Conservation (phyloP, 2,888 invertebrate species). For the Aricia artaxerxes region DNA sequence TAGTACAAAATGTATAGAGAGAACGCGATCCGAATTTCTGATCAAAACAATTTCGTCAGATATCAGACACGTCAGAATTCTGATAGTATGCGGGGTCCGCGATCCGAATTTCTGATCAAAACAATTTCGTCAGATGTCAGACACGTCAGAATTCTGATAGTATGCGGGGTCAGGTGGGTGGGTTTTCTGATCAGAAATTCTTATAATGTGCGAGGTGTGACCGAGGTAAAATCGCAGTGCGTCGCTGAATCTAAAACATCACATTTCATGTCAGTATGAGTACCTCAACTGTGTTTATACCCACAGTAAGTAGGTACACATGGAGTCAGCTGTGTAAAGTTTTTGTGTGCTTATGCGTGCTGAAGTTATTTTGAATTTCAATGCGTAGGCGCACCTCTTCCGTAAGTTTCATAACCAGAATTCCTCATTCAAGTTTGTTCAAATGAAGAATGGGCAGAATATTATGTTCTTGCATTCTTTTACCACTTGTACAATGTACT, state of each 20-base stretch:
- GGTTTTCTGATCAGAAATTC: too few species aligned
- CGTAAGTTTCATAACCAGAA: conserved; percentile 4
- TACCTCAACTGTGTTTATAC: not conserved
- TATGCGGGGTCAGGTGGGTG: too few species aligned
- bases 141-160: too few species aligned
- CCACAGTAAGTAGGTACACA: not conserved
- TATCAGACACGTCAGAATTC: too few species aligned
- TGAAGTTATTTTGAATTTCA: conserved; percentile 14
- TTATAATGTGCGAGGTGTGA: too few species aligned
- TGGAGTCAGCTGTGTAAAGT: conserved; percentile 9
- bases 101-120: too few species aligned
- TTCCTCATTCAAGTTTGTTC: not conserved
- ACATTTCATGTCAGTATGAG: not conserved
- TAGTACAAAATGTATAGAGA: too few species aligned
- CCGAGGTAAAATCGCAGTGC: too few species aligned
- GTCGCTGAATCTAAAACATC: not conserved
- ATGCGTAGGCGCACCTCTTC: conserved; percentile 10
- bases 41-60: too few species aligned
- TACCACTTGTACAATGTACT: not conserved
- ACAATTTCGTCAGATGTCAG: too few species aligned
- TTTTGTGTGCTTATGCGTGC: conserved; percentile 17
- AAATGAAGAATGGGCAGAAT: not conserved
- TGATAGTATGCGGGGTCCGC: too few species aligned
- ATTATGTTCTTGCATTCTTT: not conserved
- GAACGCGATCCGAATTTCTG: too few species aligned